Evolutionary conservation across 2,797 vertebrate species (phyloP).

Genomic region (Danio choprae): DNA sequence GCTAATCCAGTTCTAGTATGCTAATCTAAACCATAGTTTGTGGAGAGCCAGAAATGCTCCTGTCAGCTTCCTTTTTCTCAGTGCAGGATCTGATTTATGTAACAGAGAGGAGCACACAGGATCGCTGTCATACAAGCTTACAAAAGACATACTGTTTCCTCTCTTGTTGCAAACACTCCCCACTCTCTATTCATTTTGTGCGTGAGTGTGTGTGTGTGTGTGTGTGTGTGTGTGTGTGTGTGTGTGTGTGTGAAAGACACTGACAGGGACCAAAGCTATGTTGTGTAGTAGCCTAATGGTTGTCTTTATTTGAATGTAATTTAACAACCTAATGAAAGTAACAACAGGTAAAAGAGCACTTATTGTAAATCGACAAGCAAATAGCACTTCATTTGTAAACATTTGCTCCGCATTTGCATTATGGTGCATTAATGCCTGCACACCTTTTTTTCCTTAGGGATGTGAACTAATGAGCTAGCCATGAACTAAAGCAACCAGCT

Average conservation of each 20-base stretch:
- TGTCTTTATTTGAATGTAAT: background rate
- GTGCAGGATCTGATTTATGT: slow-evolving; percentile 59
- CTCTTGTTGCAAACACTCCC: slow-evolving; percentile 50
- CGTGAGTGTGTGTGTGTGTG: slow-evolving; percentile 42
- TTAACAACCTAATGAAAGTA: too few species aligned
- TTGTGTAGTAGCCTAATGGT: background rate
- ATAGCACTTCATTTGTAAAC: too few species aligned
- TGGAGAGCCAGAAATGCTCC: slow-evolving; percentile 4
- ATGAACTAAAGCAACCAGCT: too few species aligned
- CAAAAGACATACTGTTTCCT: slow-evolving; percentile 65
- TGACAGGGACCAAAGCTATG: slow-evolving; percentile 2
- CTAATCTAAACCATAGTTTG: background rate
- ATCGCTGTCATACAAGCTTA: slow-evolving; percentile 51
- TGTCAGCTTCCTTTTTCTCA: slow-evolving; percentile 21
- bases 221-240: slow-evolving; percentile 36
- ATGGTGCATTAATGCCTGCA: too few species aligned
- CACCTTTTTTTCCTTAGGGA: too few species aligned
- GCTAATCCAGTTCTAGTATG: background rate
- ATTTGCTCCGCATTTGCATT: too few species aligned
- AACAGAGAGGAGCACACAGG: slow-evolving; percentile 40
- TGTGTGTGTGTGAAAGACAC: slow-evolving; percentile 33
- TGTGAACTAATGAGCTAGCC: too few species aligned
- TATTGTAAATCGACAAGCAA: too few species aligned
- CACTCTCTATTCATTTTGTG: slow-evolving; percentile 39
- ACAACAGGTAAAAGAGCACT: too few species aligned